A percentile compares a stretch with the other conserved stretches of the same genome.
Conservation (phyloP, 2,797 vertebrate genomes). For the Sarcoramphus papa region DNA sequence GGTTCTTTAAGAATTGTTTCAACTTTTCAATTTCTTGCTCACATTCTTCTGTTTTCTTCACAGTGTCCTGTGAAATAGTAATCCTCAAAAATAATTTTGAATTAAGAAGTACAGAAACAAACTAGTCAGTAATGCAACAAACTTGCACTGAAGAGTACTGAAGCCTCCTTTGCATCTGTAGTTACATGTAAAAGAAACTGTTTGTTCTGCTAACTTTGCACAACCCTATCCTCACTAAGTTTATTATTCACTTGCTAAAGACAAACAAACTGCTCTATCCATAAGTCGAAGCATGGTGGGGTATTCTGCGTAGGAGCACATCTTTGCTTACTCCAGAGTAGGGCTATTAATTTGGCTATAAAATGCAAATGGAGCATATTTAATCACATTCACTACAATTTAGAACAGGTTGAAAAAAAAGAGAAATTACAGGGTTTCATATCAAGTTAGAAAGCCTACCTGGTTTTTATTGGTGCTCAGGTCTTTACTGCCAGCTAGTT, state of each 20-base stretch:
- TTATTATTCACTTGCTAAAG: background rate
- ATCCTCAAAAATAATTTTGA: background rate
- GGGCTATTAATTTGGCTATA: background rate
- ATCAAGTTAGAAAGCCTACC: background rate
- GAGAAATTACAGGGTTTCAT: background rate
- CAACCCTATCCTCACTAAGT: background rate
- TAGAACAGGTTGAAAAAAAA: background rate
- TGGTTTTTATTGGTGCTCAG: background rate
- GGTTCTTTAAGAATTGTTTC: constrained; percentile 58
- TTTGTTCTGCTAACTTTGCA: background rate
- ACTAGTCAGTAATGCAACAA: background rate
- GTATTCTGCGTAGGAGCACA: background rate
- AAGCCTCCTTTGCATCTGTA: background rate
- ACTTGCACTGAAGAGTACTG: background rate
- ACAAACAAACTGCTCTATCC: background rate
- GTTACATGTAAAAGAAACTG: background rate
- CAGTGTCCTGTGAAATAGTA: constrained; percentile 60
- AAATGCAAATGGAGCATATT: background rate
- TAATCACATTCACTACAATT: background rate
- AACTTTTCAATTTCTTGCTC: constrained; percentile 72
- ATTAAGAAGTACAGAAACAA: background rate
- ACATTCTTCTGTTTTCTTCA: constrained; percentile 67
- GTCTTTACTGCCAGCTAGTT: background rate
- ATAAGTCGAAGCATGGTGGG: background rate
- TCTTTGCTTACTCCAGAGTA: background rate